phyloP scores from a whole-genome alignment of 2,888 invertebrate genomes.

The Fragum fragum region DNA sequence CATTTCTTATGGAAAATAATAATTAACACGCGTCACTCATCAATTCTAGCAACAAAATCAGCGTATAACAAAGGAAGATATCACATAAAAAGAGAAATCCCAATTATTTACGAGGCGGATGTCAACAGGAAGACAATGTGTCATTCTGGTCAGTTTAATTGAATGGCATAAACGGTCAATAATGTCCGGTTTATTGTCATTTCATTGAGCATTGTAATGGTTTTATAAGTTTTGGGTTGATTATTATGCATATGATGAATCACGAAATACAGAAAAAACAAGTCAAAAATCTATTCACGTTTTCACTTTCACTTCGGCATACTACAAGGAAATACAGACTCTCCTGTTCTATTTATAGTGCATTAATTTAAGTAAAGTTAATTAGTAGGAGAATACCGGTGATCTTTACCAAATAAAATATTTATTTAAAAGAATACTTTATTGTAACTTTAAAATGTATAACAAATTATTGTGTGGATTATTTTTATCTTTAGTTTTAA shows the following conservation, averaged over 20 bases:
- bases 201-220: neutral
- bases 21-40: too few relatives aligned
- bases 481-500: neutral
- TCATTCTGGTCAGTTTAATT: conserved; percentile 12
- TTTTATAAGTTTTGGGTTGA: neutral
- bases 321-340: neutral
- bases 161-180: conserved; percentile 1
- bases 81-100: neutral
- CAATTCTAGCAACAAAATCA: too few relatives aligned
- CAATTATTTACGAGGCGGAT: neutral
- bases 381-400: neutral
- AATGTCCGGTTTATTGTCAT: neutral
- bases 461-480: conserved; percentile 10
- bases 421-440: neutral
- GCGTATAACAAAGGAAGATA: neutral
- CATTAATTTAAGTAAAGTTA: neutral
- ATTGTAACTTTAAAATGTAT: neutral
- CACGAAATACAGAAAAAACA: neutral
- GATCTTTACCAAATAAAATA: neutral
- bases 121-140: conserved; percentile 10
- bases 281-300: neutral
- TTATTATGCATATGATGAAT: neutral
- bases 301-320: neutral
- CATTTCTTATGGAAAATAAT: too few relatives aligned
- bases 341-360: neutral